A percentile compares a stretch with the other conserved stretches of the same genome.
Evolutionary conservation across 2,888 invertebrate species (phyloP).

Genomic region (Schizaphis graminum): DNA sequence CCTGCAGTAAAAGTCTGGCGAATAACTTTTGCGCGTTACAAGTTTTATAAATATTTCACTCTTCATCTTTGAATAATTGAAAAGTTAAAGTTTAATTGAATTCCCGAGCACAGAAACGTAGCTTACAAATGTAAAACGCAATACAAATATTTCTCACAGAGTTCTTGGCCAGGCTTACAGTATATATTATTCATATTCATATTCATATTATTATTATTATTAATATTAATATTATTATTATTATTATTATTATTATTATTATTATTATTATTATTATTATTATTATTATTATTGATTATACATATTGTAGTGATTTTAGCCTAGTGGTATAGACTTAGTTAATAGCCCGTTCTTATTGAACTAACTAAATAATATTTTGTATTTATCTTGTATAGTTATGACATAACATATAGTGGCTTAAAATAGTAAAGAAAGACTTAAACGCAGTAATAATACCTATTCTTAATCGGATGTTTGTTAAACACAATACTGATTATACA

Average conservation of each 20-base stretch:
- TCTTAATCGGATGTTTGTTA: not conserved
- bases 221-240: too few relatives aligned
- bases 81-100: conserved; percentile 63
- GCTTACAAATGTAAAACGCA: conserved; percentile 40
- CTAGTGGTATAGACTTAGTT: conserved; percentile 32
- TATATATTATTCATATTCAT: conserved; percentile 16
- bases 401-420: not conserved
- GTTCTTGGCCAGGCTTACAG: conserved; percentile 58
- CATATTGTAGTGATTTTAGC: conserved; percentile 50
- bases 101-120: conserved; percentile 17
- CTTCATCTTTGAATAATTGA: conserved; percentile 58
- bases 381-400: conserved; percentile 2
- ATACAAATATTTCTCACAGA: conserved; percentile 25
- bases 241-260: too few relatives aligned
- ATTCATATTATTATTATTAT: not conserved
- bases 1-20: conserved; percentile 56
- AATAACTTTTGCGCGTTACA: conserved; percentile 48
- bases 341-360: not conserved
- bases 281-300: conserved; percentile 4
- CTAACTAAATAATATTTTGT: not conserved
- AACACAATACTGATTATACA: not conserved
- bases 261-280: not conserved
- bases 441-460: not conserved
- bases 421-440: conserved; percentile 28
- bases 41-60: conserved; percentile 54